Base-by-base conservation (phyloP, 1,140 invertebrate genomes). In the Drosophila ogumai region DNA sequence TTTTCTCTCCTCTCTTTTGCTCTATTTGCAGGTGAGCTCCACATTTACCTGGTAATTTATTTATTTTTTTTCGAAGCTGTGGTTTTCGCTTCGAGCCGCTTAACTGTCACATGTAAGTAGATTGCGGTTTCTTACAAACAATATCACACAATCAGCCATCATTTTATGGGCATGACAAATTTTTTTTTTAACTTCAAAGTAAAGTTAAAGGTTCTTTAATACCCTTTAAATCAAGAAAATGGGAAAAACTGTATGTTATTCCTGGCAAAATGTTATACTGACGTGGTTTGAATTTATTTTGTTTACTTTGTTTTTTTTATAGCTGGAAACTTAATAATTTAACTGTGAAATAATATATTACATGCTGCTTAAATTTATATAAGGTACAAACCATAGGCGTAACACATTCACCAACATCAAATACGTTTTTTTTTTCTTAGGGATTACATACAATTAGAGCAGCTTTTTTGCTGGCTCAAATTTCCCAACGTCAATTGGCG, bases 381-480 rank as follows among this genome's bases (percentile, higher is more conserved):
- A 68, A 13, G 6, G 34, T 17, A n/a, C 17, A 17, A 31, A 5
- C 6, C 17, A 32, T 36, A 47, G 6, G 17, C 17, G 10, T 32
- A 49, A 40, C 67, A 31, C 55, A 36, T 46, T 56, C 19, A 58
- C 50, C 43, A 34, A 50, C 25, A 52, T 56, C 19, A 43, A 52
- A 58, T 41, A 58, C 12, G n/a, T 61, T 67, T 17, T 17, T 47
- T 46, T 47, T 25, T 63, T 67, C 36, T 28, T 36, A 61, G 66
- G 71, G 65, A 71, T 88, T 87, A 88, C 58, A 74, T 71, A 74
- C 72, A 88, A 84, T 87, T 87, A 88, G 80, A 84, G 84, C 84
- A 76, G 77, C 66, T 67, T 82, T 79, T 50, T 69, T 73, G 46
- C 46, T 79, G 55, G 60, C 60, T 69, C 13, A 63, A 57, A 75